These are phyloP conservation scores for Bufo gargarizans DNA, from an alignment of 2,113 vertebrate species.

Conservation along the genomic window DNA sequence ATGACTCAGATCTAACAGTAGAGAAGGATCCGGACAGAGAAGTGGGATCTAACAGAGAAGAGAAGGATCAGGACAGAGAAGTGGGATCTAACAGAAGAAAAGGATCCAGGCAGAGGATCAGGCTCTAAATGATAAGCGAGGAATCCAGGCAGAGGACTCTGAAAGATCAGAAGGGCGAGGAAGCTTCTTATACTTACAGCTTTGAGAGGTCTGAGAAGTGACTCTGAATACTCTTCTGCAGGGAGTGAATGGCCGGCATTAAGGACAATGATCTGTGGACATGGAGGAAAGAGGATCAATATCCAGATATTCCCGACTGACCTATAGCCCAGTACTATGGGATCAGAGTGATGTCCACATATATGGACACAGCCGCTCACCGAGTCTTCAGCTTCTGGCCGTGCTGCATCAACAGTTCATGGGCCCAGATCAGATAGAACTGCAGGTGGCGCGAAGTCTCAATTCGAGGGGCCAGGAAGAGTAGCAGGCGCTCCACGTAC, in stretches of 20 bases:
- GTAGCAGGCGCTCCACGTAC: conserved; percentile 89
- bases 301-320: no score
- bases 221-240: conserved; percentile 89
- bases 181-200: conserved; percentile 77
- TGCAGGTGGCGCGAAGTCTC: conserved; percentile 88
- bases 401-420: conserved; percentile 84
- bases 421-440: conserved; percentile 91
- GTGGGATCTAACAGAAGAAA: background rate
- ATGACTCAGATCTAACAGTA: no score
- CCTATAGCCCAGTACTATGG: background rate
- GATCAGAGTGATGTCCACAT: background rate
- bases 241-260: conserved; percentile 85
- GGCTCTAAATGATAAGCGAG: background rate
- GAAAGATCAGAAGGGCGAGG: background rate
- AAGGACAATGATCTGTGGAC: conserved; percentile 79
- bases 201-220: conserved; percentile 88
- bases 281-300: background rate
- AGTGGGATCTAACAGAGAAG: background rate
- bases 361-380: conserved; percentile 64
- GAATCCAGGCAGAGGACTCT: background rate
- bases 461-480: conserved; percentile 83
- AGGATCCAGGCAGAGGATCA: no score
- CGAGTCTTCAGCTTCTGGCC: conserved; percentile 91
- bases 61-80: no score
- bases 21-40: background rate